Evolutionary conservation across 64 coral and sea anemone species (phyloP).

Genomic region (Montipora capricornis): DNA sequence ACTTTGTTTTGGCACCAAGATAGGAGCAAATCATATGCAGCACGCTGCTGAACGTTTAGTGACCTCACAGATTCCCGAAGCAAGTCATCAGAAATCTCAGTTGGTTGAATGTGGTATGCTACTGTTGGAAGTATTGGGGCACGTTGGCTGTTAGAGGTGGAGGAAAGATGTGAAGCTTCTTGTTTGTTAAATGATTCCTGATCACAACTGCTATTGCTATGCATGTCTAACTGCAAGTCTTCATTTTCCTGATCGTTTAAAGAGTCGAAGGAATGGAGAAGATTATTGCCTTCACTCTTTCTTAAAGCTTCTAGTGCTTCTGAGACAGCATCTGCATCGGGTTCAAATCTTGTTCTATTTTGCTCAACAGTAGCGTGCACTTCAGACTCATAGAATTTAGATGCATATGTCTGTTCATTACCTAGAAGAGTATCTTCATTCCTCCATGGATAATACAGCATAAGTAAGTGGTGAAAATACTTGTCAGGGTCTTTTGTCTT

Average conservation of each 20-base stretch:
- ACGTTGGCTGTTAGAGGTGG: background rate
- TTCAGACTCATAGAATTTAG: slow-evolving; percentile 44
- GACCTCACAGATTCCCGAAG: too few species aligned
- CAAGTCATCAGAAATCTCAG: too few species aligned
- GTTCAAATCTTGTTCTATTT: slow-evolving; percentile 46
- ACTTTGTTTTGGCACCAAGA: slow-evolving; percentile 26
- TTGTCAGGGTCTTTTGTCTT: slow-evolving; percentile 42
- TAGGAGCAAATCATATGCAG: slow-evolving; percentile 32
- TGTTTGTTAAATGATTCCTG: slow-evolving; percentile 49
- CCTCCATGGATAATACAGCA: slow-evolving; percentile 17
- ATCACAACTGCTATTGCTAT: background rate
- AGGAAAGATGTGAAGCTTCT: slow-evolving; percentile 19
- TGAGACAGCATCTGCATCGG: slow-evolving; percentile 44
- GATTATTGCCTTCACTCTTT: slow-evolving; percentile 46
- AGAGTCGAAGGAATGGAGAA: slow-evolving; percentile 48
- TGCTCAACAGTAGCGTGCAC: slow-evolving; percentile 38
- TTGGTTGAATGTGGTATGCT: background rate
- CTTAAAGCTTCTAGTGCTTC: slow-evolving; percentile 51
- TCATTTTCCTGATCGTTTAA: slow-evolving; percentile 56
- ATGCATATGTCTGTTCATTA: slow-evolving; percentile 61
- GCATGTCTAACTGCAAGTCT: slow-evolving; percentile 21
- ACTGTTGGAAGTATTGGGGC: background rate
- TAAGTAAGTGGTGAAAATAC: slow-evolving; percentile 25
- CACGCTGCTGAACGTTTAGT: too few species aligned
- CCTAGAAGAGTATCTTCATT: slow-evolving; percentile 34